phyloP scores from a whole-genome alignment of 2,888 invertebrate species.

The Dromius quadrimaculatus region DNA sequence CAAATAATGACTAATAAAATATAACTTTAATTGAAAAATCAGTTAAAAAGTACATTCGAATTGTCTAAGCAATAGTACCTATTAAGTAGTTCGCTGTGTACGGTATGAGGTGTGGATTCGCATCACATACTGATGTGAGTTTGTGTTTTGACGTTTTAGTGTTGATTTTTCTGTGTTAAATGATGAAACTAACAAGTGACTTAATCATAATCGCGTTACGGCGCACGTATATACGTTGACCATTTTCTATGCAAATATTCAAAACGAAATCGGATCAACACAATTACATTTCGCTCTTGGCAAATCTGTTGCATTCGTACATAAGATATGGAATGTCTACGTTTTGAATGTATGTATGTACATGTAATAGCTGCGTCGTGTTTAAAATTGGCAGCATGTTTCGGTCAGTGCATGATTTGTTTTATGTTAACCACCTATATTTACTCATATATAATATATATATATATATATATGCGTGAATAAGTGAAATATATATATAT shows the following conservation, averaged over 20 bases:
- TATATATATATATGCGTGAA: neutral
- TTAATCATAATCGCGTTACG: slow-evolving; percentile 13
- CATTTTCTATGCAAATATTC: neutral
- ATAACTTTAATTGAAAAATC: slow-evolving; percentile 41
- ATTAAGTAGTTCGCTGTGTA: slow-evolving; percentile 23
- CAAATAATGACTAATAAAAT: slow-evolving; percentile 46
- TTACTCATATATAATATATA: neutral
- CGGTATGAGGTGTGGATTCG: slow-evolving; percentile 31
- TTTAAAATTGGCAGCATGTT: slow-evolving; percentile 47
- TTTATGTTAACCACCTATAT: slow-evolving; percentile 45
- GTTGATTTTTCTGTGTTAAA: slow-evolving; percentile 35
- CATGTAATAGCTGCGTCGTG: slow-evolving; percentile 49
- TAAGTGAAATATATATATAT: slow-evolving; percentile 8
- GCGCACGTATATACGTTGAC: slow-evolving; percentile 39
- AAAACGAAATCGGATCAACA: slow-evolving; percentile 61
- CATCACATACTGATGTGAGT: slow-evolving; percentile 39
- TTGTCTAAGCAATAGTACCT: slow-evolving; percentile 27
- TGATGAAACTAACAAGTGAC: slow-evolving; percentile 24
- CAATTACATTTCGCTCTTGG: slow-evolving; percentile 66
- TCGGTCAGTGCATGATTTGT: slow-evolving; percentile 49
- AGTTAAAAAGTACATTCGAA: slow-evolving; percentile 44
- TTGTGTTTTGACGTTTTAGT: slow-evolving; percentile 29
- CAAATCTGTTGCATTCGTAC: slow-evolving; percentile 59
- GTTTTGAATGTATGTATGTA: slow-evolving; percentile 60
- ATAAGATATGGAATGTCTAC: slow-evolving; percentile 49